These are phyloP conservation scores for Zosterops hypoxanthus DNA, from an alignment of 2,113 vertebrate species.

Conservation along the genomic window DNA sequence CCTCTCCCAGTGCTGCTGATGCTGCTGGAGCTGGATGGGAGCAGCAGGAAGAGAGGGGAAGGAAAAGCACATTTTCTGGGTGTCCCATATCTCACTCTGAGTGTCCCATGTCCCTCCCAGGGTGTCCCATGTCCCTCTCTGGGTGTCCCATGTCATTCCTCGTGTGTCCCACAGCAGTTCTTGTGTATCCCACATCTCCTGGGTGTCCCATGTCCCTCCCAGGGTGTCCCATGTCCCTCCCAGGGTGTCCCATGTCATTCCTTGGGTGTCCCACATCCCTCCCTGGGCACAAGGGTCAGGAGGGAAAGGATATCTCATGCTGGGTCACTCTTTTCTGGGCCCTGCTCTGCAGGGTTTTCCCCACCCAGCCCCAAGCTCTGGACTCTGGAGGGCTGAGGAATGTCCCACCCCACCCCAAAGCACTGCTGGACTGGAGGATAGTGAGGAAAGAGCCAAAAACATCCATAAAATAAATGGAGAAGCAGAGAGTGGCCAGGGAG, in stretches of 20 bases:
- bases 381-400: rapidly evolving
- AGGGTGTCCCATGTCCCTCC: no score
- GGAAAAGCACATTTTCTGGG: neutral
- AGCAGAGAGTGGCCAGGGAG: neutral
- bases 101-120: no score
- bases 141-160: no score
- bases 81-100: no score
- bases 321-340: neutral
- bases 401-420: neutral
- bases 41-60: neutral
- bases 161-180: no score
- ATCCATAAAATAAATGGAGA: rapidly evolving
- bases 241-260: no score
- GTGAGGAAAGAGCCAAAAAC: neutral
- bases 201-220: no score
- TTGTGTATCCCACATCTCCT: no score
- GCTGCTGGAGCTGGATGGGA: neutral
- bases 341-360: neutral
- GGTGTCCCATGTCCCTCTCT: no score
- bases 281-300: neutral
- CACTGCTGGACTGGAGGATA: neutral
- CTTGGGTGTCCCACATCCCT: no score
- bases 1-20: neutral
- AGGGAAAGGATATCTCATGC: neutral
- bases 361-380: rapidly evolving